Conservation (phyloP, 2,888 invertebrate genomes). For the Lithosia quadra region DNA sequence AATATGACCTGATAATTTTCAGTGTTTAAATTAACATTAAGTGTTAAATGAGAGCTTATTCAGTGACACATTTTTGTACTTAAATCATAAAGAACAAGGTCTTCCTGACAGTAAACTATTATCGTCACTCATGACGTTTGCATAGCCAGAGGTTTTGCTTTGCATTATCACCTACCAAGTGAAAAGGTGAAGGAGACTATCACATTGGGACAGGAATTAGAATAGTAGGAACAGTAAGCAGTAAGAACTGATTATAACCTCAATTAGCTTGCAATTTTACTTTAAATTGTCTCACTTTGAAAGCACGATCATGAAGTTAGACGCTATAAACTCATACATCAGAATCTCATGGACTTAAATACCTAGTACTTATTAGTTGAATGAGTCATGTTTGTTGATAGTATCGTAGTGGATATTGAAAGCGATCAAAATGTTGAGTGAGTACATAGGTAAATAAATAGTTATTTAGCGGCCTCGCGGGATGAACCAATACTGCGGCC, state of each 20-base stretch:
- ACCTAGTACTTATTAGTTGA: conserved; percentile 33
- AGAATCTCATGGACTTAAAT: neutral
- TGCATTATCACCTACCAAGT: too few species aligned
- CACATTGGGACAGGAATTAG: too few species aligned
- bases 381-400: conserved; percentile 61
- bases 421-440: conserved; percentile 63
- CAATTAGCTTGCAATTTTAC: neutral
- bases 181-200: too few species aligned
- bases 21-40: neutral
- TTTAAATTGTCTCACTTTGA: neutral
- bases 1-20: neutral
- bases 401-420: conserved; percentile 62
- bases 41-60: neutral
- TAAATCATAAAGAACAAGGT: neutral
- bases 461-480: conserved; percentile 73
- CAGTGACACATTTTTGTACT: neutral
- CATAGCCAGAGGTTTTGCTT: neutral
- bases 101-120: neutral
- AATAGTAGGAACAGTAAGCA: too few species aligned
- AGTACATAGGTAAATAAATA: conserved; percentile 62
- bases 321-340: neutral
- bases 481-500: conserved; percentile 64
- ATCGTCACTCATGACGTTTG: neutral
- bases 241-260: too few species aligned
- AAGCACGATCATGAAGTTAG: neutral